phyloP scores from a whole-genome alignment of 2,888 invertebrate genomes.

The Gandaritis pyraliata region DNA sequence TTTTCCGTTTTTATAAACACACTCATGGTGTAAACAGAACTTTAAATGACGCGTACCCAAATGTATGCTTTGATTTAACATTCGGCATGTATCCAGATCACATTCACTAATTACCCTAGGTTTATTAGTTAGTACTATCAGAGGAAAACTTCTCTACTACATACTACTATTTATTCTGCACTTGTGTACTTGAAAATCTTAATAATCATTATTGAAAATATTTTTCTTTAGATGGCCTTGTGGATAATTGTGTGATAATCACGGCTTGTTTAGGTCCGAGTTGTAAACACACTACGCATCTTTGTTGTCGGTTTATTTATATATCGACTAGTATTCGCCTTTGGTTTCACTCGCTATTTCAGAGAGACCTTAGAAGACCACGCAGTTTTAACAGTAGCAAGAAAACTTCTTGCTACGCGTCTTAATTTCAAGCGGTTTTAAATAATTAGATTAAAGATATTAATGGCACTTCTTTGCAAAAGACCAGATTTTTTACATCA shows the following conservation, averaged over 20 bases:
- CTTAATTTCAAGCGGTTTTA: too few species aligned
- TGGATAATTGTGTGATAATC: conserved; percentile 62
- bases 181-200: conserved; percentile 64
- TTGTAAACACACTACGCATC: conserved; percentile 35
- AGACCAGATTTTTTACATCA: too few species aligned
- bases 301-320: conserved; percentile 30
- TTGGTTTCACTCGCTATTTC: neutral
- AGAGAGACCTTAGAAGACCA: neutral
- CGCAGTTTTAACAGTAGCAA: too few species aligned
- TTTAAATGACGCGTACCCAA: neutral
- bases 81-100: neutral
- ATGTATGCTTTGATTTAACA: neutral
- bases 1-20: neutral
- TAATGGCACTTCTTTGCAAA: too few species aligned
- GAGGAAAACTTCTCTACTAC: neutral
- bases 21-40: neutral
- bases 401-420: too few species aligned
- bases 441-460: too few species aligned
- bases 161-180: conserved; percentile 37
- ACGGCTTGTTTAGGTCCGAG: conserved; percentile 46
- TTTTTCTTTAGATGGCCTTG: conserved; percentile 64
- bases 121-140: neutral
- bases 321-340: conserved; percentile 1
- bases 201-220: conserved; percentile 70
- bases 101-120: neutral